Evolutionary conservation across 2,797 vertebrate species (phyloP).

Genomic region (Phrynocephalus vlangalii): DNA sequence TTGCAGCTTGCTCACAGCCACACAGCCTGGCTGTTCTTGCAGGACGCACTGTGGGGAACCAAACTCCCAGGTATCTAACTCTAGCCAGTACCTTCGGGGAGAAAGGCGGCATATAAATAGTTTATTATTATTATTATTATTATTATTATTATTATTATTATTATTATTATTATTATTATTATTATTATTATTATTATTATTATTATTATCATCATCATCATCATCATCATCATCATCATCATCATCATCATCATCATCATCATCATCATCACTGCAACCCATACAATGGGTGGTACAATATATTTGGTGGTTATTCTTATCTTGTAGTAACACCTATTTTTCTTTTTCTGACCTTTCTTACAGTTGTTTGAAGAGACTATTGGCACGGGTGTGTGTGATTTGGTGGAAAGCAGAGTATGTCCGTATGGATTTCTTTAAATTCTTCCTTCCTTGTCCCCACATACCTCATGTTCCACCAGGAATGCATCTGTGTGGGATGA

Average conservation of each 20-base stretch:
- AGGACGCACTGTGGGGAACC: too few relatives aligned
- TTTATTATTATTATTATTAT: too few relatives aligned
- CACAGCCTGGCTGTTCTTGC: too few relatives aligned
- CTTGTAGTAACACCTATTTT: not conserved
- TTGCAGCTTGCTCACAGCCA: too few relatives aligned
- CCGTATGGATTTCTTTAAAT: not conserved
- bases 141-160: too few relatives aligned
- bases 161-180: too few relatives aligned
- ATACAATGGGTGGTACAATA: not conserved
- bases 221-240: too few relatives aligned
- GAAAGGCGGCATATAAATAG: too few relatives aligned
- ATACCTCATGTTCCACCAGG: not conserved
- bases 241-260: too few relatives aligned
- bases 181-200: too few relatives aligned
- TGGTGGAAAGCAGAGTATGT: not conserved
- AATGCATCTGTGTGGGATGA: constrained; percentile 18
- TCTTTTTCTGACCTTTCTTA: not conserved
- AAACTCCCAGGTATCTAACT: too few relatives aligned
- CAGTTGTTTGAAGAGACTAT: not conserved
- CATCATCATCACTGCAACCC: not conserved
- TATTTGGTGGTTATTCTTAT: not conserved
- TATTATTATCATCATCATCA: too few relatives aligned
- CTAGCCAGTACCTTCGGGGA: not conserved
- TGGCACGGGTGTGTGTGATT: not conserved
- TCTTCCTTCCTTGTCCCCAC: not conserved